Percentiles rank a stretch among this genome's conserved stretches.
phyloP scores from a whole-genome alignment of 2,113 vertebrate genomes.

The Mesembrinibis cayennensis region DNA sequence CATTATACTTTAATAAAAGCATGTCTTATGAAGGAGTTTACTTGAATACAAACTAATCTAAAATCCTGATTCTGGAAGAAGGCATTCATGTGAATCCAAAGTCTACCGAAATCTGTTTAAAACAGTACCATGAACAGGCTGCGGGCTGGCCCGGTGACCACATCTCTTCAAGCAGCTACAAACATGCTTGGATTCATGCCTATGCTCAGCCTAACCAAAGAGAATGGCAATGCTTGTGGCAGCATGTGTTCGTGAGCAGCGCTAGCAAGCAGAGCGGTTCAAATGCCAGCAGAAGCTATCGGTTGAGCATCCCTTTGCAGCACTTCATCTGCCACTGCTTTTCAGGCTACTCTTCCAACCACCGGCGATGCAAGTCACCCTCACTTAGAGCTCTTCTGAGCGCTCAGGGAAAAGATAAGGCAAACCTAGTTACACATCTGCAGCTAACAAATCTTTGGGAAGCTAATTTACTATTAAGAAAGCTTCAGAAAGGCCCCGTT shows the following conservation, averaged over 20 bases:
- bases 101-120: accelerated
- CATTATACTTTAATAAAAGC: background rate
- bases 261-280: background rate
- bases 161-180: background rate
- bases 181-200: background rate
- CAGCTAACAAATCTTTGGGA: background rate
- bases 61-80: background rate
- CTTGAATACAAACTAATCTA: background rate
- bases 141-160: accelerated
- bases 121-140: background rate
- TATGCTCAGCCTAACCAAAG: background rate
- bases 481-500: background rate
- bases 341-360: background rate
- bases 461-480: background rate
- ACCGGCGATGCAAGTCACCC: background rate
- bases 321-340: background rate
- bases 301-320: background rate
- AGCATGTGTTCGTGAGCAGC: background rate
- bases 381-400: background rate
- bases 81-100: background rate
- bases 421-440: background rate
- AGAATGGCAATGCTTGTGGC: background rate
- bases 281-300: background rate
- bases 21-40: background rate
- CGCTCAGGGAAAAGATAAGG: accelerated